Evolutionary conservation across 2,797 vertebrate genomes (phyloP), one percentile per base, ranked within the genome.

Genomic region (Cetoscarus ocellatus): DNA sequence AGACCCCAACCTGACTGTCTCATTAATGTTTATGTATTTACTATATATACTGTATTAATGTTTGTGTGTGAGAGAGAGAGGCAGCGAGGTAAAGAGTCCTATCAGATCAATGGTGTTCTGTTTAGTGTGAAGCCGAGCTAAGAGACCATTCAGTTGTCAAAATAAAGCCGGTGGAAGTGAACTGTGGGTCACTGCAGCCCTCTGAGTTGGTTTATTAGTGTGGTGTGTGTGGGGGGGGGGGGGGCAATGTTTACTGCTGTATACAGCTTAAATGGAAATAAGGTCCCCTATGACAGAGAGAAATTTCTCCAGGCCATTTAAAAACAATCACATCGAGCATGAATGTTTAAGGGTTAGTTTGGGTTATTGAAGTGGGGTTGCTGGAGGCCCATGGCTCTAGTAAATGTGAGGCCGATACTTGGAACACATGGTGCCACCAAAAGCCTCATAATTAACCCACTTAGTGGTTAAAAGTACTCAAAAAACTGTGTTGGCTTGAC

Each of bases 41-140:
- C 72, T 75, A 69, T 81, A 62, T 56, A 70, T 74, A 80, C 78
- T 70, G 74, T 85, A 86, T 87, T 80, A 79, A 67, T 77, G 68
- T 79, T 67, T 85, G 79, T 61, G 68, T 67, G 74, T 48, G 75
- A 57, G 63, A 67, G 72, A 77, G 68, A 55, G 80, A 72, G 74
- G 62, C 40, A 77, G 73, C 59, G 67, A 61, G 66, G 65, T 58
- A 72, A 52, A 85, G 75, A 80, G 70, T 77, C 67, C 79, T 58
- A 81, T 88, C 86, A 88, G 54, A 87, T 94, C 87, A 94, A 94
- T 93, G 88, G 82, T 44, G 59, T 79, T 88, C 89, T 94, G 93
- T 94, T 84, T 85, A 49, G 72, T 11, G 15, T 58, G 70, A 49
- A 76, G 83, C 78, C 48, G 55, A 64, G 81, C 80, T 89, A 83